phyloP scores from a whole-genome alignment of 2,113 vertebrate genomes.

The Chaetodon auriga region DNA sequence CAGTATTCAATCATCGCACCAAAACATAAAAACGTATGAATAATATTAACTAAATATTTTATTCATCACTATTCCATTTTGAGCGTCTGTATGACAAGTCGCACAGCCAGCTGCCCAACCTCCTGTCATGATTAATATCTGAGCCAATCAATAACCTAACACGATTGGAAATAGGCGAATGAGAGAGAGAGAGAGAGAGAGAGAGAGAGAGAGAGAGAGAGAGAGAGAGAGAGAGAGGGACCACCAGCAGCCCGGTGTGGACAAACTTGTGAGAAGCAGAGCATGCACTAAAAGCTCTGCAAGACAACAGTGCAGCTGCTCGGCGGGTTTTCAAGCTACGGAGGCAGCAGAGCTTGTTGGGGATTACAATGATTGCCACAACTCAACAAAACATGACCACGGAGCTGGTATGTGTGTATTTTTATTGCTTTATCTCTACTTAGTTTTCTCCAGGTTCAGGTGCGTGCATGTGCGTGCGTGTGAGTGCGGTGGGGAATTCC shows the following conservation, averaged over 20 bases:
- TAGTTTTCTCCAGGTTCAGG: constrained; percentile 6
- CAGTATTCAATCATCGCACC: background rate
- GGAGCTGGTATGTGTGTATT: constrained; percentile 80
- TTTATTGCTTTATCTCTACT: constrained; percentile 15
- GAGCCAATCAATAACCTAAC: constrained; percentile 60
- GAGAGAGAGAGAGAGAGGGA: constrained; percentile 51
- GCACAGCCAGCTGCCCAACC: background rate
- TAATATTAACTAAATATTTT: background rate
- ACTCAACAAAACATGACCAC: constrained; percentile 88
- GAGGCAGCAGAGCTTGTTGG: constrained; percentile 47
- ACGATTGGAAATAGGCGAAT: constrained; percentile 31
- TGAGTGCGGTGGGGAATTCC: constrained; percentile 35
- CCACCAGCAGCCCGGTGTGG: constrained; percentile 37
- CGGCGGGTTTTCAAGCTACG: constrained; percentile 46
- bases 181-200: constrained; percentile 20
- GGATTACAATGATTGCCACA: constrained; percentile 85
- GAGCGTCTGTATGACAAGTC: background rate
- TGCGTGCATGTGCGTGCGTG: constrained; percentile 39
- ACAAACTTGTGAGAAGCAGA: constrained; percentile 78
- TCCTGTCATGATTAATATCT: constrained; percentile 66
- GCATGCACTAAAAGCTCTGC: constrained; percentile 72
- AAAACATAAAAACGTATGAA: background rate
- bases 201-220: constrained; percentile 43
- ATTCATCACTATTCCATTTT: background rate
- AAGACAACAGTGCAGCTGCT: constrained; percentile 58